These are phyloP conservation scores for Agonopterix alstromeriana DNA, from an alignment of 2,888 invertebrate genomes.

Conservation along the genomic window DNA sequence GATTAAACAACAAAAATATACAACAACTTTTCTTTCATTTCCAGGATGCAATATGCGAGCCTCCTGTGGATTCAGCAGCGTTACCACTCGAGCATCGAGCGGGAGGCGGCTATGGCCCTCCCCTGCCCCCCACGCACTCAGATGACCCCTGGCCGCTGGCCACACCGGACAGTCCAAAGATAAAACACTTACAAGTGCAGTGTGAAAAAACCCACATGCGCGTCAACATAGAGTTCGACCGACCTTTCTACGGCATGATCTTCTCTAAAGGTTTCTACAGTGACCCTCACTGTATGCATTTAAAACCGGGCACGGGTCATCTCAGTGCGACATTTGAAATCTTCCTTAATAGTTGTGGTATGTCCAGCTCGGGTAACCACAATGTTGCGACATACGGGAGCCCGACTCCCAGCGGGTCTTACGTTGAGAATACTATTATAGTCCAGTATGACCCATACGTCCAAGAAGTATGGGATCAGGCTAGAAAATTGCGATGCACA, in stretches of 20 bases:
- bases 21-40: constrained; percentile 33
- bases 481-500: constrained; percentile 92
- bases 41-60: constrained; percentile 86
- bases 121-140: constrained; percentile 74
- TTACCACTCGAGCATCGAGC: constrained; percentile 88
- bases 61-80: constrained; percentile 88
- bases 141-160: constrained; percentile 94
- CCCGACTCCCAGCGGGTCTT: constrained; percentile 93
- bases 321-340: constrained; percentile 95
- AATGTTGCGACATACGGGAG: constrained; percentile 90
- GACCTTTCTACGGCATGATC: constrained; percentile 97
- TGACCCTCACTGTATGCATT: constrained; percentile 92
- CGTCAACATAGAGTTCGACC: constrained; percentile 95
- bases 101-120: constrained; percentile 86
- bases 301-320: constrained; percentile 93
- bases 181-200: constrained; percentile 94
- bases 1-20: constrained; percentile 2
- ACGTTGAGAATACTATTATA: constrained; percentile 96
- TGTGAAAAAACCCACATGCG: constrained; percentile 98
- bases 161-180: constrained; percentile 93
- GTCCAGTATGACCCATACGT: constrained; percentile 97
- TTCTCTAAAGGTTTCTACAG: constrained; percentile 96
- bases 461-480: constrained; percentile 97
- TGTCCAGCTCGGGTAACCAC: constrained; percentile 94
- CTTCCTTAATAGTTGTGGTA: constrained; percentile 94